Evolutionary conservation across 2,113 vertebrate genomes (phyloP).

Genomic region (Scomber scombrus): DNA sequence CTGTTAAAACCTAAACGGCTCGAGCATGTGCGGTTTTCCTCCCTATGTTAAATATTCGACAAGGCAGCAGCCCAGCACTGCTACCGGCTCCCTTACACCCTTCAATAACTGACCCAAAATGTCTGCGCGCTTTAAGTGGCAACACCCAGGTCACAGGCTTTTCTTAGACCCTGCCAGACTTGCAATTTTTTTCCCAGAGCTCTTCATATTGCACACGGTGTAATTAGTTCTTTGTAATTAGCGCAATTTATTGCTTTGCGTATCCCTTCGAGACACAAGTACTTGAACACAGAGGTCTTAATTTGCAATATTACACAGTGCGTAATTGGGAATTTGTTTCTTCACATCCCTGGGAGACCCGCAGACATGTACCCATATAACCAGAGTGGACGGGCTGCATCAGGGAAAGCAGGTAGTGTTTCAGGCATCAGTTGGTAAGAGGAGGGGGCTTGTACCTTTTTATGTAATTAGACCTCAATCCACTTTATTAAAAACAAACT

Average conservation of each 20-base stretch:
- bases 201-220: conserved; percentile 70
- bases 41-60: conserved; percentile 23
- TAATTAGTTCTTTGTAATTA: conserved; percentile 82
- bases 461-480: conserved; percentile 52
- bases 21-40: conserved; percentile 8
- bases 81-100: conserved; percentile 33
- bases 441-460: conserved; percentile 35
- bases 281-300: conserved; percentile 75
- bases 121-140: conserved; percentile 27
- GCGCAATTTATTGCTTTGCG: conserved; percentile 78
- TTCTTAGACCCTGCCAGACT: conserved; percentile 74
- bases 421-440: conserved; percentile 28
- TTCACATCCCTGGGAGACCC: conserved; percentile 47
- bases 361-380: conserved; percentile 42
- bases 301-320: conserved; percentile 76
- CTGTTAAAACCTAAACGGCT: conserved; percentile 57
- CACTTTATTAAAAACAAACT: conserved; percentile 56
- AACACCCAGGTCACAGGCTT: conserved; percentile 62
- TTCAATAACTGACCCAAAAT: conserved; percentile 35
- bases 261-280: conserved; percentile 72
- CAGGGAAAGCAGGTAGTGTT: conserved; percentile 31
- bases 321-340: conserved; percentile 78
- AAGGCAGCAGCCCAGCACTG: conserved; percentile 1
- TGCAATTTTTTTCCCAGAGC: conserved; percentile 63
- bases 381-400: conserved; percentile 41